These are phyloP conservation scores for Mus minutoides DNA, from an alignment of 2,797 vertebrate species.

Conservation along the genomic window DNA sequence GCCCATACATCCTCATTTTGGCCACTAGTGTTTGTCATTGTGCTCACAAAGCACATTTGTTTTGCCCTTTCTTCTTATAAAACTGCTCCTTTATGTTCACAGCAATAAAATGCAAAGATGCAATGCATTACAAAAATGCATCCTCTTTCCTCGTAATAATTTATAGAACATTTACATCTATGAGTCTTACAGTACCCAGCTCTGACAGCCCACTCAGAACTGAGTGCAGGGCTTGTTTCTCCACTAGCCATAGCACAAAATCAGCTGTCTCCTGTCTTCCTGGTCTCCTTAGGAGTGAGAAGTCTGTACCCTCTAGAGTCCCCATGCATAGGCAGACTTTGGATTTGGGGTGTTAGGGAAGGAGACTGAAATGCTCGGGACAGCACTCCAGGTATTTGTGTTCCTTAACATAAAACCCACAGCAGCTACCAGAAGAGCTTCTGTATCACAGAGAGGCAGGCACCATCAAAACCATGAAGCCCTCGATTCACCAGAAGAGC, in stretches of 20 bases:
- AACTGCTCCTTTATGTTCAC: constrained; percentile 39
- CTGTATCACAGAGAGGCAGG: not conserved
- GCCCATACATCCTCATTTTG: constrained; percentile 66
- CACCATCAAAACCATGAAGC: not conserved
- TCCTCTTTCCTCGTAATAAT: constrained; percentile 23
- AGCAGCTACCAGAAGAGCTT: not conserved
- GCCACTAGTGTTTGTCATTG: constrained; percentile 48
- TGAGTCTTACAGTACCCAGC: not conserved
- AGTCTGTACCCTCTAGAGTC: not conserved
- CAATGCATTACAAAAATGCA: not conserved
- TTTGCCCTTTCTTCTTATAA: constrained; percentile 13
- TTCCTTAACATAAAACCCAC: not conserved
- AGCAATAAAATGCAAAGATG: constrained; percentile 55
- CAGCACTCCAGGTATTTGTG: not conserved
- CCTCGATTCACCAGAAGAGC: not conserved
- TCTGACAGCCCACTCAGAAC: not conserved
- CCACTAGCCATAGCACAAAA: not conserved
- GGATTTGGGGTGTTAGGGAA: not conserved
- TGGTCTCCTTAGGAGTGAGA: not conserved
- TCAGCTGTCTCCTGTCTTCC: not conserved
- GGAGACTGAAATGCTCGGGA: not conserved
- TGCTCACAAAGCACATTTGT: constrained; percentile 58
- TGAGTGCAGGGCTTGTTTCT: not conserved
- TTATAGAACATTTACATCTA: constrained; percentile 36
- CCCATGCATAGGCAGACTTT: not conserved